Evolutionary conservation across 2,888 invertebrate genomes (phyloP).

Genomic region (Chymomyza fuscimana): DNA sequence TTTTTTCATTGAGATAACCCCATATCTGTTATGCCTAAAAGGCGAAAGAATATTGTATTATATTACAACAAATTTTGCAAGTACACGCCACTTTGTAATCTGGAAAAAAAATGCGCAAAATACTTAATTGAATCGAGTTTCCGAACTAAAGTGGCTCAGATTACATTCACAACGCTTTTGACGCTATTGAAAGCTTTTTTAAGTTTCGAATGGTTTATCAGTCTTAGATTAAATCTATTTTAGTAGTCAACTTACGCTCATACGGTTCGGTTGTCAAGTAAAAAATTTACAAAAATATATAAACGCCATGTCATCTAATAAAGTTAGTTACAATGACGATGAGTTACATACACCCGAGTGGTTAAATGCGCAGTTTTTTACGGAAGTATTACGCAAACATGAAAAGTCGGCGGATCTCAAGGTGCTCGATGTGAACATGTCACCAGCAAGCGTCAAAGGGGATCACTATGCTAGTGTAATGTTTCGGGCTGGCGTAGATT

Average conservation of each 20-base stretch:
- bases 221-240: not conserved
- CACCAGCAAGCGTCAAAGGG: constrained; percentile 53
- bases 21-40: no score
- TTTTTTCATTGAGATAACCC: no score
- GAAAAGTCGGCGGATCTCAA: constrained; percentile 43
- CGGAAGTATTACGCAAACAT: constrained; percentile 42
- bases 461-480: constrained; percentile 64
- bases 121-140: constrained; percentile 14
- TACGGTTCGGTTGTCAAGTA: not conserved
- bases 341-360: constrained; percentile 60
- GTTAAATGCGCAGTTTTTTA: constrained; percentile 55
- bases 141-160: constrained; percentile 36
- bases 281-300: not conserved
- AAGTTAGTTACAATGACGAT: constrained; percentile 42
- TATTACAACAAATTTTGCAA: no score
- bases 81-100: no score
- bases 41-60: no score
- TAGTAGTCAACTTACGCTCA: not conserved
- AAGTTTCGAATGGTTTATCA: not conserved
- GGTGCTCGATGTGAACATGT: constrained; percentile 34
- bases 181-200: constrained; percentile 23
- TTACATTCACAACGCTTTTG: constrained; percentile 23
- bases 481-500: constrained; percentile 42
- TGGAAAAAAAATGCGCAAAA: not conserved
- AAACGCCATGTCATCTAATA: constrained; percentile 27